Evolutionary conservation across 2,888 invertebrate species (phyloP), one percentile per base, ranked within the genome.

Genomic region (Drosophila kanekoi): DNA sequence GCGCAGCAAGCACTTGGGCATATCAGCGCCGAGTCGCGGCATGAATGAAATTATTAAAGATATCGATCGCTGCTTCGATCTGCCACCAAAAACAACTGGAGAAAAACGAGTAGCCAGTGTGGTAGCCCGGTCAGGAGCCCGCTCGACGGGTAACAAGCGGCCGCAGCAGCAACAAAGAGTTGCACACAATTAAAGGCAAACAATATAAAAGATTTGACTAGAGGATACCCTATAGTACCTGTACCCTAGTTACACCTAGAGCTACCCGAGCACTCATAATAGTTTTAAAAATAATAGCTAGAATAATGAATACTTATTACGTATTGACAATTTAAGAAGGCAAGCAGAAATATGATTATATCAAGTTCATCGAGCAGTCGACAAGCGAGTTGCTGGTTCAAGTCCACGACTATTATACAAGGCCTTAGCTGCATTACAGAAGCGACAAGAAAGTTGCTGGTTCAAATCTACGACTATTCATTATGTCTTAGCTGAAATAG

Each of bases 31-130:
- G 64, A 72, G 61, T 65, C 37, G 72, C 51, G 87, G 85, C 88
- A 88, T 83, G 86, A 86, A 83, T 83, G 88, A 83, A 83, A 83
- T 85, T 83, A 83, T 86, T 88, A 79, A 86, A 88, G 83, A 83
- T 83, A 83, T 83, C 75, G 88, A 83, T 83, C 83, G 80, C 63
- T 16, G 41, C 49, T 65, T 61, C 79, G 74, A 82, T 85, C 83
- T 65, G 58, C 51, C 70, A 52, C 67, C 63, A 44, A 65, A 74
- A 77, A 68, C 72, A 38, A 64, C 61, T 52, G 37, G 28, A 28
- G 28, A 28, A 48, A 52, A 51, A 58, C 73, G 59, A 56, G 54
- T 75, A 64, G 73, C 70, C 52, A 51, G 37, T 16, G 51, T 20
- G 41, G 59, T 49, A 16, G 53, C 28, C 53, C 16, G 57, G 32